Base-by-base conservation (phyloP, 2,888 invertebrate species). In the Drosophila formosana region DNA sequence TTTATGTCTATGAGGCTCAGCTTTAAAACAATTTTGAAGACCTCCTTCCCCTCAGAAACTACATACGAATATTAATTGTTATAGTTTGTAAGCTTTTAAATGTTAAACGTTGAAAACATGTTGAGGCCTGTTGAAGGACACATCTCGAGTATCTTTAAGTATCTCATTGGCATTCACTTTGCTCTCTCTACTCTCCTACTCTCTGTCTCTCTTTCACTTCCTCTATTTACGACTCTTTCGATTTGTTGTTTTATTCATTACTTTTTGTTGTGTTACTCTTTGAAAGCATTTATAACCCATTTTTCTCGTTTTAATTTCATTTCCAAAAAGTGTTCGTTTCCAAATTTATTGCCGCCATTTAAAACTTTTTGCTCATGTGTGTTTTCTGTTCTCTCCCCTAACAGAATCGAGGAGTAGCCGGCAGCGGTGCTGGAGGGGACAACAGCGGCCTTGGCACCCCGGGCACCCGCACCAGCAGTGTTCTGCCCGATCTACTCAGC, bases 401-500 rank as follows among this genome's bases (percentile, higher is more conserved):
- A 65, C 66, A 82, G 82, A 82, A 82, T 56, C 82, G 79, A 25
- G 67, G 76, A 5, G 73, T 64, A 5, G 84, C 77, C 11, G 66
- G 75, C 9, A 71, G 65, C 39, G 53, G 73, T 60, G 71, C 76
- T 57, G 65, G 81, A 26, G 86, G 78, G 43, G 80, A 92, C 84
- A 91, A 88, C 78, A 91, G 93, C 75, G 93, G 93, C 53, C 93
- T 95, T 91, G 93, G 94, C 89, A 93, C 94, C 87, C 91, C 92
- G 76, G 94, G 96, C 78, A 95, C 97, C 30, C 95, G 98, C 78
- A 97, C 97, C 76, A 97, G 97, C 93, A 97, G 97, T 61, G 98
- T 98, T 63, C 94, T 99, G 82, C 99, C 99, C 60, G 99, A 99
- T 94, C 95, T 99, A 84, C 95, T 99, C 80, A 98, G 98, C 91